Evolutionary conservation across 2,888 invertebrate species (phyloP), one percentile per base, ranked within the genome.

Genomic region (Dryomyza anilis): DNA sequence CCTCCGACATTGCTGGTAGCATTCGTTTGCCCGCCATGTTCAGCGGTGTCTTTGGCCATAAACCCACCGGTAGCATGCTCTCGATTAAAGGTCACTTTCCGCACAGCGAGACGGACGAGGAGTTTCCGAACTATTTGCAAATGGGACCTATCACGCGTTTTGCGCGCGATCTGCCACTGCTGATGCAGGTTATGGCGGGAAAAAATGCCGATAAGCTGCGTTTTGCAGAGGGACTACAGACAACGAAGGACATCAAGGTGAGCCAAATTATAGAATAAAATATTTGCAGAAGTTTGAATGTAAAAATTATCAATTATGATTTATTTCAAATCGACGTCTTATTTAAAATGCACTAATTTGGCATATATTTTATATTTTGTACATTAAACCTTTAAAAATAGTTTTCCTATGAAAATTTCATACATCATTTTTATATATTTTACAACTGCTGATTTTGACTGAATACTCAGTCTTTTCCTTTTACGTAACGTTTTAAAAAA

Each of bases 21-120:
- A 93, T 96, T 70, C 87, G 96, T 25, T 84, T 96, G 78, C 96
- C 96, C 0, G 87, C 92, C 3, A 87, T 91, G 75, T 94, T 91
- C 82, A 93, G 91, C 83, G 95, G 96, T 0, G 86, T 96, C 14
- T 95, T 91, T 82, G 95, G 95, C 1, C 94, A 95, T 81, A 95
- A 95, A 78, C 91, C 94, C 3, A 90, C 93, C 36, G 86, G 89
- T n/a, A 88, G 92, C 86, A 78, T 85, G 6, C 68, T 78, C 6
- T 82, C 90, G 0, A 84, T 86, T 33, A 84, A 84, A 7, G 90
- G 90, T 0, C 91, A 91, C 78, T 87, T 86, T 68, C 91, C 91
- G 0, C 81, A 83, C 1, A 76, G 85, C 0, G 27, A 59, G 12
- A 73, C 77, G 1, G 88, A 89, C 72, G 77, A 81, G 16, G 76